Base-by-base conservation (phyloP, 2,113 vertebrate genomes). In the Theristicus caerulescens region DNA sequence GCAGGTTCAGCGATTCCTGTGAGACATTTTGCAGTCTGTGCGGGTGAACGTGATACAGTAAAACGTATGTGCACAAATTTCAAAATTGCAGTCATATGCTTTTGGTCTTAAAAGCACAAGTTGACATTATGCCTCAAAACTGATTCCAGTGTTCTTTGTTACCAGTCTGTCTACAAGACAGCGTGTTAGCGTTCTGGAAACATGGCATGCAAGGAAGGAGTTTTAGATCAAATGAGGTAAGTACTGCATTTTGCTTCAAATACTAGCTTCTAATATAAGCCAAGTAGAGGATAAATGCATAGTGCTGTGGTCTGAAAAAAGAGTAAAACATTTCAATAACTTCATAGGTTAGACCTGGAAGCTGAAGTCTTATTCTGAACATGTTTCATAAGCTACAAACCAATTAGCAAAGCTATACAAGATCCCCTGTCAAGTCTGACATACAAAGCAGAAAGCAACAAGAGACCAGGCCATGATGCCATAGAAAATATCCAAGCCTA, bases 151-250 rank as follows among this genome's bases (percentile, higher is more conserved):
- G 62, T 90, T 95, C 42, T 94, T 96, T 98, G 92, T 93, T 97
- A 34, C 86, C 95, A 99, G 99, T 99, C 95, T 99, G 99, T 97
- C 98, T 99, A 52, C 99, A 99, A 96, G 99, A 99, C 97, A 99
- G 99, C 12, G 99, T 99, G 49, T 97, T 99, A 95, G 99, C 99
- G 2, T 99, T 99, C 97, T 99, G 99, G 99, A 99, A 99, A 69
- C 99, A 99, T 0, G 99, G 99, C 51, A 99, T 99, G 99, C 99
- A 99, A 97, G 99, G 99, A 66, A 98, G 99, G 95, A 99, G 99
- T 96, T 99, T 99, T 94, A 98, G 99, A 97, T 99, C 99, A 93
- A 99, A 99, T 82, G 99, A 99, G 99, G 99, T 99, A 95, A 98
- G 98, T 93, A 20, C 27, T 67, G 13, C 31, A 7, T 86, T 70